Evolutionary conservation across 2,888 invertebrate species (phyloP), one percentile per base, ranked within the genome.

Genomic region (Papilio gigon): DNA sequence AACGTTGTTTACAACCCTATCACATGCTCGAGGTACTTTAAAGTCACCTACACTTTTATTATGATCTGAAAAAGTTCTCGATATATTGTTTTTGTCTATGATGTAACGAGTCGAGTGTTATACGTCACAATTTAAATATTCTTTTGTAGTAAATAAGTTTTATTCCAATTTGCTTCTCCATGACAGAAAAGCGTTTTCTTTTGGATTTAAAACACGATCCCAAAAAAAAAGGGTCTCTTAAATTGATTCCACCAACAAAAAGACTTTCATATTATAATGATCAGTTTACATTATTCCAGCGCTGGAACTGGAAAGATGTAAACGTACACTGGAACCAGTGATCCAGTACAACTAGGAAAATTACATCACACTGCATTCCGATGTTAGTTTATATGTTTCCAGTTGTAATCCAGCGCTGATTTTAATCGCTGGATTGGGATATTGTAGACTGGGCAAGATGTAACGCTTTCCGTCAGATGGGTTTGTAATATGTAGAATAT

Each of bases 141-240:
- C 56, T 30, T 62, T 56, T 62, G 22, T 60, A 67, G 33, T 70
- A 25, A 25, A 17, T 44, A 61, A 58, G 37, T 70, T 59, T 65
- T 60, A 68, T 56, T 66, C 67, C 63, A 67, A 59, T 60, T 17
- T 62, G 65, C 66, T 70, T 70, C 67, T 70, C 62, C 59, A 22
- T 8, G 14, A 59, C 17, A 63, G 66, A 66, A 62, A 70, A 66
- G 66, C 63, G 22, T 37, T 56, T 25, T 35, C 40, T 53, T 37
- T 65, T 68, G 68, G 65, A 33, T 27, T 68, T 62, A 17, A 30
- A 47, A 40, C 59, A 1, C 47, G 33, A 58, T 47, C 17, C 1
- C 4, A 50, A 47, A 12, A 20, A 20, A 5, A 50, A 12, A 25
- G 11, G 37, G 9, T 12, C 4, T 25, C 1, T 20, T 2, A 12